Percentiles rank a stretch among this genome's conserved stretches.
Conservation (phyloP, 1,140 invertebrate genomes). For the Chrysoperla carnea region DNA sequence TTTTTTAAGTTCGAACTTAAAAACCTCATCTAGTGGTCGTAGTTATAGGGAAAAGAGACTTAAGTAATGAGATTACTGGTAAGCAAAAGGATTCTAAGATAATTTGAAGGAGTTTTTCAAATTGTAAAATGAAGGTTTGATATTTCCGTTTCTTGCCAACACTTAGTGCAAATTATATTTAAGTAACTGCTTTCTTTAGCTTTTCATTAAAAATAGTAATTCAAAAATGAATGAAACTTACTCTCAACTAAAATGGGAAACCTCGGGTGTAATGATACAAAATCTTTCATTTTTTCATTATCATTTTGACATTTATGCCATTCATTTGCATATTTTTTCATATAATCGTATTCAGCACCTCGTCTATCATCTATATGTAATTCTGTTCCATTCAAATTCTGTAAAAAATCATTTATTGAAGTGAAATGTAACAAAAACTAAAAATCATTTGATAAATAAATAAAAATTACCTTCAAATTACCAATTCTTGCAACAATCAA, state of each 20-base stretch:
- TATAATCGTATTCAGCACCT: slow-evolving; percentile 77
- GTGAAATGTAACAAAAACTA: no score
- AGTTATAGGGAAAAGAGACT: no score
- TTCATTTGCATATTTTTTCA: slow-evolving; percentile 57
- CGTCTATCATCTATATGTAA: slow-evolving; percentile 47
- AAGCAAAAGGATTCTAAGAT: no score
- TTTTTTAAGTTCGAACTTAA: no score
- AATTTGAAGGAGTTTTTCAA: no score
- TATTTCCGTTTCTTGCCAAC: no score
- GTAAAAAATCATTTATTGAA: slow-evolving; percentile 12
- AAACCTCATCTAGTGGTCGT: no score
- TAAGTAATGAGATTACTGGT: no score
- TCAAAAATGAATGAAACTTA: slow-evolving; percentile 22
- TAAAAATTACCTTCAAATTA: slow-evolving; percentile 29
- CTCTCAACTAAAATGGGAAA: slow-evolving; percentile 40
- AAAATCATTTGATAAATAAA: not conserved
- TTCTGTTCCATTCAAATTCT: slow-evolving; percentile 48
- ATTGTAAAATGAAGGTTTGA: no score
- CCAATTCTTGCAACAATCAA: slow-evolving; percentile 56
- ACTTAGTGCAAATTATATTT: no score
- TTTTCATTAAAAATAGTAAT: no score
- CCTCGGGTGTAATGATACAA: slow-evolving; percentile 52
- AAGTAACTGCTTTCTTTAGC: no score
- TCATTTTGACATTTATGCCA: slow-evolving; percentile 42
- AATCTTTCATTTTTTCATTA: slow-evolving; percentile 28